Evolutionary conservation across 2,797 vertebrate species (phyloP), one percentile per base, ranked within the genome.

Genomic region (Erpetoichthys calabaricus): DNA sequence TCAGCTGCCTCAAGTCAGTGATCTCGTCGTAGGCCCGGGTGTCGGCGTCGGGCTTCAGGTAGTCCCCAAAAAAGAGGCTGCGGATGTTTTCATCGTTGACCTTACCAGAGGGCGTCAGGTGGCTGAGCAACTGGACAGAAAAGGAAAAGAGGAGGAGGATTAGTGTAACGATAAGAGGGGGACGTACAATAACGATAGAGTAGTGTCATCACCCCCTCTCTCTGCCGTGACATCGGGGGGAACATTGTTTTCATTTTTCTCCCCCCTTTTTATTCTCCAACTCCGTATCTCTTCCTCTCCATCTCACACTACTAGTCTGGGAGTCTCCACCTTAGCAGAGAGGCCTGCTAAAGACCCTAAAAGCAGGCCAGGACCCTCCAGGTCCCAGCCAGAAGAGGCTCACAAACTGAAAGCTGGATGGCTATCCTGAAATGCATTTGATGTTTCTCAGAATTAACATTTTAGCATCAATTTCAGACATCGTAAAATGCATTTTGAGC

Each of bases 31-130:
- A 97, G 5, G 73, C 68, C 69, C 74, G 91, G 2, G 7, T 8
- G 1, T 84, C 83, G 7, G 75, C 80, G 50, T 85, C 83, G 0
- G 83, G 87, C 3, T 83, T 83, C 59, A 74, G 65, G 56, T 85
- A 98, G 68, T 95, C 92, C 42, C 94, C 92, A 7, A 97, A 98
- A 69, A 98, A 92, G 63, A 98, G 81, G 64, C 80, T 87, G 3
- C 89, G 87, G 56, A 95, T 85, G 59, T 73, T 76, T 8, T 94
- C 88, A 4, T 96, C 91, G 0, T 61, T 70, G 9, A 94, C 77
- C 44, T 81, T 80, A 41, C 85, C 90, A 5, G 83, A 76, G 8
- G 71, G 72, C 53, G 84, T 86, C 44, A 96, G 80, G 65, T 91
- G 90, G 61, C 77, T 70, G 60, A 96, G 74, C 46, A 97, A 78